Base-by-base conservation (phyloP, 2,797 vertebrate species). In the Hoplostethus mediterraneus region DNA sequence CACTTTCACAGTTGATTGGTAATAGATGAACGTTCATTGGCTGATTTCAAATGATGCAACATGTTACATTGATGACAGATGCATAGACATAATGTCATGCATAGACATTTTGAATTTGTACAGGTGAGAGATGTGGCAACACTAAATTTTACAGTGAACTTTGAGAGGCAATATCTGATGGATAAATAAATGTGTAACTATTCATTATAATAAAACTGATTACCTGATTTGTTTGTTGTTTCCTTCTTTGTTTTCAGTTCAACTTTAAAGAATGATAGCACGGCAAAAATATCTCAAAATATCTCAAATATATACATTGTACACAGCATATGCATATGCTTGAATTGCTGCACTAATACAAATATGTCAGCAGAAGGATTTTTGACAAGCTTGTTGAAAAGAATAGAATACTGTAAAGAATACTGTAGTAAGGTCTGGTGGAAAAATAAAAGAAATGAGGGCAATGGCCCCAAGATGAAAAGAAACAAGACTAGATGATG, bases 331-430 rank as follows among this genome's bases (percentile, higher is more conserved):
- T 14, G 45, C 42, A 73, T 49, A 49, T 58, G 67, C 44, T 53
- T 47, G 31, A 55, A 28, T 62, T 62, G 38, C 45, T 66, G 16
- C 77, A 79, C 12, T 10, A 42, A 82, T 71, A 59, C 77, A 68
- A 81, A 84, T 57, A 64, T 52, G 33, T 40, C 30, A 48, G 63
- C 16, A 51, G 33, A 44, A 74, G 47, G 17, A 36, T 66, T 16
- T 17, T 52, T 47, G 38, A 61, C 40, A 60, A 45, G 62, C 71
- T 77, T 76, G 82, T 73, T 72, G 68, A 69, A 72, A 86, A 94
- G 90, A 87, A 84, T 92, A 87, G n/a, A n/a, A n/a, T n/a, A n/a
- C n/a, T n/a, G n/a, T n/a, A 72, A 86, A 94, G 90, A 87, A 84
- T 92, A 87, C 76, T 87, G 78, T 42, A 42, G 10, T 12, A 9